These are phyloP conservation scores for Azemiops feae DNA, from an alignment of 2,113 vertebrate genomes.

Conservation along the genomic window DNA sequence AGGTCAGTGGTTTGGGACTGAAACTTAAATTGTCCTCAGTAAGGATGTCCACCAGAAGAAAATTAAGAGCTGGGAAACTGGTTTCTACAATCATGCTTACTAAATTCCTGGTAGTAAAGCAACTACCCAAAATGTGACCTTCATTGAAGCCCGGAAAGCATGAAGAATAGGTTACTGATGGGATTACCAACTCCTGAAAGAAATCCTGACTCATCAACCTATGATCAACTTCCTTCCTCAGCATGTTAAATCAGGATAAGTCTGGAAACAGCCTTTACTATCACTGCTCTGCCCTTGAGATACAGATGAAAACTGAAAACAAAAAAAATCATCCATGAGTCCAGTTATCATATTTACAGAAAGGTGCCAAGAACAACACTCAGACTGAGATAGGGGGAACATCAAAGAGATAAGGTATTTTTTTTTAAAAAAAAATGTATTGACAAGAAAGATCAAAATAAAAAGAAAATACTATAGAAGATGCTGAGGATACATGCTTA, in stretches of 20 bases:
- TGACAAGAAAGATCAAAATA: not conserved
- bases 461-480: not conserved
- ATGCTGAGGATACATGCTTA: not conserved
- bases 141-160: not conserved
- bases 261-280: not conserved
- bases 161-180: not conserved
- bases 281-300: not conserved
- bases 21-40: not conserved
- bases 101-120: not conserved
- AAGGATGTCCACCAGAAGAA: not conserved
- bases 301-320: not conserved
- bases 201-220: not conserved
- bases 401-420: not conserved
- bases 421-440: not conserved
- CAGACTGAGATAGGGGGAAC: not conserved
- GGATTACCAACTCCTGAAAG: not conserved
- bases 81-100: not conserved
- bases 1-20: not conserved
- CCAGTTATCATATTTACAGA: not conserved
- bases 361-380: not conserved
- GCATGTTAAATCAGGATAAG: not conserved
- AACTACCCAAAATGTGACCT: not conserved
- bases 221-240: not conserved
- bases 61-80: not conserved
- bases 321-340: not conserved